Conservation (phyloP, 2,888 invertebrate genomes). For the Eurytoma adleriae region DNA sequence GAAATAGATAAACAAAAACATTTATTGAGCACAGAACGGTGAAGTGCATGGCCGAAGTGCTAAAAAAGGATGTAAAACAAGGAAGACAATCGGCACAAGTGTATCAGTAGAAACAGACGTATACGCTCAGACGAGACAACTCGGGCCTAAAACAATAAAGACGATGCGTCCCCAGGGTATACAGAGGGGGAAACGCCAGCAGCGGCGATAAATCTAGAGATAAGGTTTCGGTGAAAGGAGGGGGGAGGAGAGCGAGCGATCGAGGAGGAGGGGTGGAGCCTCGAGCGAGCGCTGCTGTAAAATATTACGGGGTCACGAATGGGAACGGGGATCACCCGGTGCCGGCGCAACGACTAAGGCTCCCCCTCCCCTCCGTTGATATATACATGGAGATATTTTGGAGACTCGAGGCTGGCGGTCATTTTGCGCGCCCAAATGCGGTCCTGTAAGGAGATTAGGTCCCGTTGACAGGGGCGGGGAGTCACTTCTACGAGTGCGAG, state of each 20-base stretch:
- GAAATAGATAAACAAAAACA: too few relatives aligned
- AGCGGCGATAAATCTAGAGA: background rate
- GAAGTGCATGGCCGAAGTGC: background rate
- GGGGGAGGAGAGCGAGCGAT: background rate
- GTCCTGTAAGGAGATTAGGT: slow-evolving; percentile 1
- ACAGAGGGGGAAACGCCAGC: background rate
- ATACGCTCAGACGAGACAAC: background rate
- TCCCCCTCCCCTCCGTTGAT: background rate
- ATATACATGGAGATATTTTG: too few relatives aligned
- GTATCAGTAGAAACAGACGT: background rate
- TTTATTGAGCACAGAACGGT: too few relatives aligned
- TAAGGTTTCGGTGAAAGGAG: background rate
- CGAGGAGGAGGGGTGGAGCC: background rate
- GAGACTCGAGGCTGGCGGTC: too few relatives aligned
- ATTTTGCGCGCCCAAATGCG: too few relatives aligned
- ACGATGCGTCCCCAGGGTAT: background rate
- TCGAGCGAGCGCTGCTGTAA: background rate
- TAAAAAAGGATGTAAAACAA: background rate
- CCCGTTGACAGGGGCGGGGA: slow-evolving; percentile 15
- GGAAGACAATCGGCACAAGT: background rate
- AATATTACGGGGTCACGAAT: background rate
- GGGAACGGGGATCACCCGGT: background rate
- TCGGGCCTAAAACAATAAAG: background rate
- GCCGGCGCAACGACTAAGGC: background rate
- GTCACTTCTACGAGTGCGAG: slow-evolving; percentile 10